Evolutionary conservation across 2,888 invertebrate genomes (phyloP).

Genomic region (Bruchidius siliquastri): DNA sequence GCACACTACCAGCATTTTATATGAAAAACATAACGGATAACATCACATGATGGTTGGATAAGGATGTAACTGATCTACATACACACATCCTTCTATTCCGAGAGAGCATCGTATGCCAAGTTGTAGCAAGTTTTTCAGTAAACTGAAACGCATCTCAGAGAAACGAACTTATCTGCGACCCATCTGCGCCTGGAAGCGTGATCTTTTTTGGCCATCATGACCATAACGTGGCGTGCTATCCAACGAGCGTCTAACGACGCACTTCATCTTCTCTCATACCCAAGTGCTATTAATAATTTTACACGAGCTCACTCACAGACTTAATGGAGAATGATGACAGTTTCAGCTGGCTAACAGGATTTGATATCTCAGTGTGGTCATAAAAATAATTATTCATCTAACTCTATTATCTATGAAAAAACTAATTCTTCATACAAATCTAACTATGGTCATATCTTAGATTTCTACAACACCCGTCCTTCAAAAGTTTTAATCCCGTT

Average conservation of each 20-base stretch:
- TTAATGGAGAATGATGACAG: background rate
- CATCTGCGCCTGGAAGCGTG: background rate
- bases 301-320: background rate
- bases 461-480: no score
- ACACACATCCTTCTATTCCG: background rate
- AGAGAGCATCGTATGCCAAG: background rate
- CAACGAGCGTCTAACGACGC: background rate
- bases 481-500: no score
- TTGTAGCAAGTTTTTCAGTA: background rate
- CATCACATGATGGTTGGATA: background rate
- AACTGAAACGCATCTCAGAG: background rate
- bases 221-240: background rate
- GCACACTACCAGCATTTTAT: background rate
- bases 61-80: background rate
- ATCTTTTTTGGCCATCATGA: background rate
- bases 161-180: background rate
- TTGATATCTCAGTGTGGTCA: background rate
- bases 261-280: background rate
- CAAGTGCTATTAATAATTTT: background rate
- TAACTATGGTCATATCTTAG: no score
- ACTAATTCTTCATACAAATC: no score
- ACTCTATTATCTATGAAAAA: no score
- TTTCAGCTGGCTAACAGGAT: background rate
- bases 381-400: no score
- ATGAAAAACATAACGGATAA: background rate